phyloP scores from a whole-genome alignment of 2,113 vertebrate species.

The Mus musculus region GRCm39 chr1:92448001-92448500 shows the following conservation, averaged over 20 bases:
- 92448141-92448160: not conserved
- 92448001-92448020: not conserved
- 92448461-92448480: not conserved
- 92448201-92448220: not conserved
- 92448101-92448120: not conserved
- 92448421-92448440: not conserved
- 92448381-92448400: not conserved
- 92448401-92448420: not conserved
- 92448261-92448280: fast-evolving
- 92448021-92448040: not conserved
- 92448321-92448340: not conserved
- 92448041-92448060: not conserved
- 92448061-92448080: not conserved
- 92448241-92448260: fast-evolving
- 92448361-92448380: too few relatives aligned
- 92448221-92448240: not conserved
- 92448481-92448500: not conserved
- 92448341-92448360: not conserved
- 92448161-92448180: not conserved
- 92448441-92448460: not conserved
- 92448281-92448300: not conserved
- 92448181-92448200: not conserved
- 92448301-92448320: not conserved
- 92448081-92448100: not conserved
- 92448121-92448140: not conserved